Evolutionary conservation across 2,797 vertebrate genomes (phyloP).

Genomic region (Pristis pectinata): DNA sequence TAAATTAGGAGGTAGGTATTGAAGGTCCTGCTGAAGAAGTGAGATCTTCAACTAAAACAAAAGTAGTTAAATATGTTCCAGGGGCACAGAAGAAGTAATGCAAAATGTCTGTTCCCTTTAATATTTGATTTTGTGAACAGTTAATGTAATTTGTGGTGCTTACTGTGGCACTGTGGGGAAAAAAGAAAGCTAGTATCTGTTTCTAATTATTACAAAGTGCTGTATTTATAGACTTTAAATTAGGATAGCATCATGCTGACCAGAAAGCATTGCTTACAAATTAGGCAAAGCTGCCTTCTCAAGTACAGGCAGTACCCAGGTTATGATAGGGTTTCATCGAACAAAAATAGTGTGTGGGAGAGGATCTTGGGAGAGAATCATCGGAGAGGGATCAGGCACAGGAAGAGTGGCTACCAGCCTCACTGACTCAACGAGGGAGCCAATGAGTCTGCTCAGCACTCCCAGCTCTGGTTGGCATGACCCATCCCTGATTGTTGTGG

Average conservation of each 20-base stretch:
- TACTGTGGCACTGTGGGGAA: background rate
- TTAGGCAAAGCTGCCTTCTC: background rate
- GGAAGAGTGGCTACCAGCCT: no score
- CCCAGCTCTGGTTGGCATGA: no score
- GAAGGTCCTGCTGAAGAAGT: background rate
- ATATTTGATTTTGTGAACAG: background rate
- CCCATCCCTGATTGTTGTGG: no score
- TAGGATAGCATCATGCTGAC: background rate
- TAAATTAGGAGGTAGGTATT: background rate
- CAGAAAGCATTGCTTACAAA: background rate
- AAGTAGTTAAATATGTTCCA: background rate
- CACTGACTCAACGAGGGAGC: no score
- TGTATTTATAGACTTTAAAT: background rate
- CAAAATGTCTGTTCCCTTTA: background rate
- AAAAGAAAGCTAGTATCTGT: background rate
- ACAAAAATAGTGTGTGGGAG: no score
- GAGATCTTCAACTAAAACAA: background rate
- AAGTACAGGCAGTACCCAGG: no score
- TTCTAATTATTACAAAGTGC: background rate
- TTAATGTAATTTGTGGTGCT: background rate
- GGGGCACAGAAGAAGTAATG: background rate
- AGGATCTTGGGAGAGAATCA: no score
- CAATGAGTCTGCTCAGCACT: no score
- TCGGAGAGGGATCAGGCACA: no score
- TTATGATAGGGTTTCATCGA: no score